Evolutionary conservation across 2,888 invertebrate species (phyloP).

Genomic region (Lasioglossum morio): DNA sequence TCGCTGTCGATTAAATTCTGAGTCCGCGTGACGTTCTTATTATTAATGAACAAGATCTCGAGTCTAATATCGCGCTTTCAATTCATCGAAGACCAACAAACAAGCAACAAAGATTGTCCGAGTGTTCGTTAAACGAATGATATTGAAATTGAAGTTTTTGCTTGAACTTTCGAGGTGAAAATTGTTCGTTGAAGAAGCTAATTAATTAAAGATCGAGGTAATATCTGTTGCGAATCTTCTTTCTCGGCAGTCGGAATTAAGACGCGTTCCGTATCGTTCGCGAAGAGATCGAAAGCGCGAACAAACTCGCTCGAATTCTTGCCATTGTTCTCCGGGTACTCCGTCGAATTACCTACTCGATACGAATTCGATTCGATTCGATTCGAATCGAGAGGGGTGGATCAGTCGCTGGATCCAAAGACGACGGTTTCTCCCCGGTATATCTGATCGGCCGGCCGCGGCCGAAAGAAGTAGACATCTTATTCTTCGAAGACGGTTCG

Average conservation of each 20-base stretch:
- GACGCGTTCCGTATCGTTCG: constrained; percentile 21
- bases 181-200: neutral
- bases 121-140: neutral
- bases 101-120: neutral
- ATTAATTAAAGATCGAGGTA: neutral
- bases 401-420: constrained; percentile 60
- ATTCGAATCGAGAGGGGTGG: constrained; percentile 29
- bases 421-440: constrained; percentile 55
- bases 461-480: constrained; percentile 65
- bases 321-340: constrained; percentile 47
- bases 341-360: constrained; percentile 64
- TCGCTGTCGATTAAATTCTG: neutral
- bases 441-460: constrained; percentile 68
- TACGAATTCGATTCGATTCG: constrained; percentile 62
- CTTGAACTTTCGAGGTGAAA: rapidly evolving
- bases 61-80: neutral
- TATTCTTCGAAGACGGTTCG: constrained; percentile 67
- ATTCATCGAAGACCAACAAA: no score
- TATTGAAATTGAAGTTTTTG: neutral
- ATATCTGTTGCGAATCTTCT: neutral
- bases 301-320: constrained; percentile 19
- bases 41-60: neutral
- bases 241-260: neutral
- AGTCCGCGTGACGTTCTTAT: neutral
- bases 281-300: constrained; percentile 39